These are phyloP conservation scores for Psittacula cyanocephala DNA, from an alignment of 2,113 vertebrate genomes.

Conservation along the genomic window DNA sequence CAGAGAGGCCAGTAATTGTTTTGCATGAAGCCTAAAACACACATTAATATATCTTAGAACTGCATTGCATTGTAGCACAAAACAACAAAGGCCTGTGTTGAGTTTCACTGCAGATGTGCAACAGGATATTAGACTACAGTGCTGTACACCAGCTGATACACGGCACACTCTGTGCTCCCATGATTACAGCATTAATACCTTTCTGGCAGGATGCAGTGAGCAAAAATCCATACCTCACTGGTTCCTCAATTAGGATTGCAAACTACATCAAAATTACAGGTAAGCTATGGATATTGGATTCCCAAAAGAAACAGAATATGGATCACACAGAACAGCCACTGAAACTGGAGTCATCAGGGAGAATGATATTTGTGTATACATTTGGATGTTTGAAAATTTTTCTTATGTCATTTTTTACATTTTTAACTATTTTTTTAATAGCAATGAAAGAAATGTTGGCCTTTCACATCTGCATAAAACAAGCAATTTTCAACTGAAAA, in stretches of 20 bases:
- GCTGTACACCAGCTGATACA: not conserved
- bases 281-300: not conserved
- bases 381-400: not conserved
- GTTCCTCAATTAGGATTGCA: not conserved
- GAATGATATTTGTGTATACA: not conserved
- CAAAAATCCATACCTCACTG: not conserved
- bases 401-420: not conserved
- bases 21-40: not conserved
- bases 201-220: not conserved
- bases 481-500: not conserved
- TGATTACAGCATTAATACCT: not conserved
- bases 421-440: not conserved
- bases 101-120: not conserved
- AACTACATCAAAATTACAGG: not conserved
- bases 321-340: not conserved
- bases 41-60: not conserved
- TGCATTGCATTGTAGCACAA: not conserved
- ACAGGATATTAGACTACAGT: not conserved
- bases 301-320: not conserved
- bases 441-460: not conserved
- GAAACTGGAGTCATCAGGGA: not conserved
- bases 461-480: not conserved
- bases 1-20: not conserved
- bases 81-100: not conserved
- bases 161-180: not conserved